These are phyloP conservation scores for Ceuthmochares aereus DNA, from an alignment of 2,113 vertebrate genomes.

Conservation along the genomic window DNA sequence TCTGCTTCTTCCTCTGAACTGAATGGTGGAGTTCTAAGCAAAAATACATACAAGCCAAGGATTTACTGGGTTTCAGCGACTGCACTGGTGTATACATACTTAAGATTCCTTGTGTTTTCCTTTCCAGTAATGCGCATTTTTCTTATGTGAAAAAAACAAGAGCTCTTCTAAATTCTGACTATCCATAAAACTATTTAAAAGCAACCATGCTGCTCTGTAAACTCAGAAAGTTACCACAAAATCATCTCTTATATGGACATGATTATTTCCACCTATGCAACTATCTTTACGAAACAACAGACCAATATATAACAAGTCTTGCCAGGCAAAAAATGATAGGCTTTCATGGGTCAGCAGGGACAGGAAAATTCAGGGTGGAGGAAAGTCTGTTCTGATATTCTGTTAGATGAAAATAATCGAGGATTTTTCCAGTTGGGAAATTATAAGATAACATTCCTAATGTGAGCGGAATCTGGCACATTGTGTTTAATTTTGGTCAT, in stretches of 20 bases:
- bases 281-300: neutral
- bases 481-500: neutral
- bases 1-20: conserved; percentile 86
- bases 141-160: neutral
- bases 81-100: rapidly evolving
- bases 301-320: neutral
- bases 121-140: neutral
- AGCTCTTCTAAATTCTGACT: neutral
- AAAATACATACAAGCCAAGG: neutral
- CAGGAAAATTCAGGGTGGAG: neutral
- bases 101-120: neutral
- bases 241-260: neutral
- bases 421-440: neutral
- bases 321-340: neutral
- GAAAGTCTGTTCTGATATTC: neutral
- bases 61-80: neutral
- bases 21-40: conserved; percentile 84
- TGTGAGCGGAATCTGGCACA: neutral
- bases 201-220: neutral
- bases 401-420: neutral
- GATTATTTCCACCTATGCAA: neutral
- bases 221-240: neutral
- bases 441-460: neutral
- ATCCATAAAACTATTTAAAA: neutral
- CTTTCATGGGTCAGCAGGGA: neutral